Conservation (phyloP, 2,113 vertebrate genomes). For the Plestiodon gilberti region DNA sequence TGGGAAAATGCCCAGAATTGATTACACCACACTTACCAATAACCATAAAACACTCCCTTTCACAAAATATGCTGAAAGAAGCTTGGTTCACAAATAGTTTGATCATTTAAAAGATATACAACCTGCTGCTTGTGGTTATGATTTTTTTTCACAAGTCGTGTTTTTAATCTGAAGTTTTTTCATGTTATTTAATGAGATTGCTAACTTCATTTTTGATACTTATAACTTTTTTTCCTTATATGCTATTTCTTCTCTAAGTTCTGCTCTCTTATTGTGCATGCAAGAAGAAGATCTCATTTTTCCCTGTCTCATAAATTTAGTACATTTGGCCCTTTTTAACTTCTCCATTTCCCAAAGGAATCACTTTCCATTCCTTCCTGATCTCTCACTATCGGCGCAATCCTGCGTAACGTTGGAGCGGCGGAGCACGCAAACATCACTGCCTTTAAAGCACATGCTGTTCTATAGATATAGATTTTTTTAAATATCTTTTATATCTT, state of each 20-base stretch:
- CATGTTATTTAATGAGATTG: conserved; percentile 10
- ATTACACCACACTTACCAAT: not conserved
- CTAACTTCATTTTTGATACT: not conserved
- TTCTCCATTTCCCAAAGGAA: not conserved
- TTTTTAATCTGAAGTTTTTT: not conserved
- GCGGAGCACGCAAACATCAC: not conserved
- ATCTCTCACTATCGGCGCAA: not conserved
- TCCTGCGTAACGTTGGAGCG: too few species aligned
- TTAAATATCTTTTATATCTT: too few species aligned
- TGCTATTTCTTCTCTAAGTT: not conserved
- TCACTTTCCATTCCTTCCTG: not conserved
- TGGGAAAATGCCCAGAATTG: conserved; percentile 7
- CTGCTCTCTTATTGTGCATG: not conserved
- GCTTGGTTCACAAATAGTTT: not conserved
- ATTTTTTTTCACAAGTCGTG: not conserved
- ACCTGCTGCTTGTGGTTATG: not conserved
- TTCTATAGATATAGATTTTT: not conserved
- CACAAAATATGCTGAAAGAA: conserved; percentile 2
- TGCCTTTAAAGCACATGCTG: not conserved
- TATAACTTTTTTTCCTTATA: not conserved
- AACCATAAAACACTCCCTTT: not conserved
- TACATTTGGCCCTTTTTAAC: not conserved
- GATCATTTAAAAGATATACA: not conserved
- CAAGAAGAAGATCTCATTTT: not conserved
- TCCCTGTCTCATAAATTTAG: not conserved